phyloP scores from a whole-genome alignment of 2,888 invertebrate species.

The Electrophaes corylata region DNA sequence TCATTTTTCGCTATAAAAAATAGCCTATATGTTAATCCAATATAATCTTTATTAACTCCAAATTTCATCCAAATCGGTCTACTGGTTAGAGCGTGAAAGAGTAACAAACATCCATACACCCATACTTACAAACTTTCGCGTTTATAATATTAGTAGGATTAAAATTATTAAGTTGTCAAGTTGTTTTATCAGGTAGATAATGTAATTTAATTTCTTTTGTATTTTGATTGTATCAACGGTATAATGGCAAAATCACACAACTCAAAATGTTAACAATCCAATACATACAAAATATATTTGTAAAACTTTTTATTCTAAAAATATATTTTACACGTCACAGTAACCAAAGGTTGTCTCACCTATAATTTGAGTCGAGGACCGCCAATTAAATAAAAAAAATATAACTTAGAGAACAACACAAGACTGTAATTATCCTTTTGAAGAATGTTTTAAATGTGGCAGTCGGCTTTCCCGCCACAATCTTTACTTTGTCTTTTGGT shows the following conservation, averaged over 20 bases:
- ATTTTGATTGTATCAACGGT: background rate
- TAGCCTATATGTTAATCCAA: no score
- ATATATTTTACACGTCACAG: constrained; percentile 35
- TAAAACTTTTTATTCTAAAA: constrained; percentile 16
- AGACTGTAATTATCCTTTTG: constrained; percentile 60
- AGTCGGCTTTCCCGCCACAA: constrained; percentile 43
- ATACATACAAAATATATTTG: constrained; percentile 4
- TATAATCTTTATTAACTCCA: no score
- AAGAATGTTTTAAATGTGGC: constrained; percentile 60
- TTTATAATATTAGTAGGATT: background rate
- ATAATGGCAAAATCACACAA: constrained; percentile 10
- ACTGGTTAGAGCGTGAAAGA: no score
- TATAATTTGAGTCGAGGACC: constrained; percentile 60
- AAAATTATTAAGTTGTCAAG: background rate
- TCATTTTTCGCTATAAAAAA: no score
- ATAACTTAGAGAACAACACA: constrained; percentile 54
- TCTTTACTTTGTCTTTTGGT: constrained; percentile 46
- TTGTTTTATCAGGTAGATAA: no score
- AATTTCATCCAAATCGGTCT: no score
- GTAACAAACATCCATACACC: no score
- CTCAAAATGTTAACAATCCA: background rate
- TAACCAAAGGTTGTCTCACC: constrained; percentile 54
- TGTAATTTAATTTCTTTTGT: background rate
- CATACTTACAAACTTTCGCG: no score
- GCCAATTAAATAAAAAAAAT: constrained; percentile 60